Evolutionary conservation across 2,113 vertebrate species (phyloP).

Genomic region (Burhinus oedicnemus): DNA sequence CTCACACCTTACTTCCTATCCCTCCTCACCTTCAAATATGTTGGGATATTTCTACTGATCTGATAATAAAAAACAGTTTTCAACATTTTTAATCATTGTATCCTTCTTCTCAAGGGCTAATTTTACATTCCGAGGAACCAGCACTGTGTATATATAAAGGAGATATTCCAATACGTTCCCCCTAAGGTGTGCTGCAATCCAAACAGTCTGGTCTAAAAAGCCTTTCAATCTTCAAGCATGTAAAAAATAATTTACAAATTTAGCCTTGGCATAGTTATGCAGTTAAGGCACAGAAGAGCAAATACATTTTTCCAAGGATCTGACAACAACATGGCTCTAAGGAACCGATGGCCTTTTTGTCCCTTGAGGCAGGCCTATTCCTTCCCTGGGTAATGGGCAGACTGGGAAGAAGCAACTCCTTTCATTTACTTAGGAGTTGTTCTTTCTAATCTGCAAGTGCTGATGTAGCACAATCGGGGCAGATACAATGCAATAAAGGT

Average conservation of each 20-base stretch:
- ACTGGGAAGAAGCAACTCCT: neutral
- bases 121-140: neutral
- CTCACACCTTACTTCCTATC: neutral
- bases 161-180: neutral
- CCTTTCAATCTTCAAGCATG: neutral
- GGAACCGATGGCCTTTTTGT: neutral
- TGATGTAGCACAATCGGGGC: slow-evolving; percentile 39
- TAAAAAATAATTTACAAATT: neutral
- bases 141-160: neutral
- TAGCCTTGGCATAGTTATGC: neutral
- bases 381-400: neutral
- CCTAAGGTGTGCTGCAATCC: neutral
- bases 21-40: neutral
- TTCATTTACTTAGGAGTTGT: neutral
- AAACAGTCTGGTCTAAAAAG: neutral
- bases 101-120: neutral
- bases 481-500: slow-evolving; percentile 3
- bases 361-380: neutral
- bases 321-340: neutral
- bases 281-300: neutral
- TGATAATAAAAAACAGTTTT: neutral
- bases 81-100: neutral
- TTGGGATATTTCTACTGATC: neutral
- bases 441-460: slow-evolving; percentile 14
- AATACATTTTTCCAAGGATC: neutral